These are phyloP conservation scores for Dreissena polymorpha DNA, from an alignment of 1,140 invertebrate genomes.

Conservation along the genomic window DNA sequence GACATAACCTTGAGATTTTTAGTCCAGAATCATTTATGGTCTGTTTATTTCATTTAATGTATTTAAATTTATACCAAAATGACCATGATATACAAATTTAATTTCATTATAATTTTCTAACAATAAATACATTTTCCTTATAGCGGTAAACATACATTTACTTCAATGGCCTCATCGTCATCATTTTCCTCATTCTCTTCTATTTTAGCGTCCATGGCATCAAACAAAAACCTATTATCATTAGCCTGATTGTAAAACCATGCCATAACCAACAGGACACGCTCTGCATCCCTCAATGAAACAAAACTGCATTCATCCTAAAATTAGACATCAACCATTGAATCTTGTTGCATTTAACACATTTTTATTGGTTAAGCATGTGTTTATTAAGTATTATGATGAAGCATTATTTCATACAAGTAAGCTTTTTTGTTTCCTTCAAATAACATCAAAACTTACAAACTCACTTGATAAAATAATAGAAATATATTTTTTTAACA, in stretches of 20 bases:
- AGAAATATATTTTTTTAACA: background rate
- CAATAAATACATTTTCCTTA: background rate
- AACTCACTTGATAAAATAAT: background rate
- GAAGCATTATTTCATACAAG: background rate
- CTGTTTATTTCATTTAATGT: background rate
- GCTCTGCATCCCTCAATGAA: slow-evolving; percentile 71
- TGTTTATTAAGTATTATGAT: background rate
- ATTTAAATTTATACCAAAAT: background rate
- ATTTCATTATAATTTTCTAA: background rate
- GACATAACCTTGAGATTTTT: background rate
- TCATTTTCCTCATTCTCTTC: background rate
- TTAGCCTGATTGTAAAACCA: slow-evolving; percentile 61
- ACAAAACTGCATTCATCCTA: slow-evolving; percentile 77
- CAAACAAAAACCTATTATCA: slow-evolving; percentile 25
- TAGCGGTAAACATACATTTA: slow-evolving; percentile 30
- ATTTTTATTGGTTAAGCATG: background rate
- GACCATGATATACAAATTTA: background rate
- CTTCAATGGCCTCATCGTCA: slow-evolving; percentile 48
- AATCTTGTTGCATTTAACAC: background rate
- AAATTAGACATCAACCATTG: slow-evolving; percentile 20
- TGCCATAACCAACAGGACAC: slow-evolving; percentile 63
- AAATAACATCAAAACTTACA: background rate
- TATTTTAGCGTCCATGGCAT: slow-evolving; percentile 20
- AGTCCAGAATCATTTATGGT: background rate
- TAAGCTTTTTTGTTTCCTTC: background rate